Base-by-base conservation (phyloP, 2,888 invertebrate species). In the Aethes cnicana region DNA sequence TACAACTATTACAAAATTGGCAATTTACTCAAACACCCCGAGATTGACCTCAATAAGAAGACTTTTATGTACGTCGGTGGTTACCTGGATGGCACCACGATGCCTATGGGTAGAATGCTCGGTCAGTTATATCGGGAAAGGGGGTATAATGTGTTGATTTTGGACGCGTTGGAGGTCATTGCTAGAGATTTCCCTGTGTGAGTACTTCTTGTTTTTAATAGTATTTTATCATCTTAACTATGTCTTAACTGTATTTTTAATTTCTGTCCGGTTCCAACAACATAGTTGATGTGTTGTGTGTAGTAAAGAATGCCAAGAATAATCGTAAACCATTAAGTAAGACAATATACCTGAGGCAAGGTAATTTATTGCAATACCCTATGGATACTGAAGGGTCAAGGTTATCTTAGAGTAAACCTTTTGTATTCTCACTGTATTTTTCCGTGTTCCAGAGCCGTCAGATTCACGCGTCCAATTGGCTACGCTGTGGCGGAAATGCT, bases 91-190 rank as follows among this genome's bases (percentile, higher is more conserved):
- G 30, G 44, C 18, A 18, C 39, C 2, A 33, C 21, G 14, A 35
- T 47, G 20, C 50, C 52, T 4, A 4, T 47, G 6, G 33, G 44
- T 1, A 23, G 33, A 23, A 20, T 9, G 5, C 11, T 54, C 20
- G 33, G 42, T 4, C 42, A 47, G 7, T 20, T 25, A 0, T 86
- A 84, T 39, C 74, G 61, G 41, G 66, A 64, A 1, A 18, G 72
- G 30, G 79, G 74, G 0, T 52, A 57, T 23, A 57, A 57, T 18
- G 52, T 33, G 5, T 9, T 57, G 3, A 23, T 47, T 12, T 33
- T 57, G 26, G 54, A 54, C 8, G n/a, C 52, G 0, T 72, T 77
- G 37, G 55, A 43, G 1, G 82, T 52, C 28, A 48, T 42, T 26
- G 46, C 48, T 6, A 11, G 4, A 2, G 33, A 37, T 6, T 57